Evolutionary conservation across 2,113 vertebrate species (phyloP), one percentile per base, ranked within the genome.

Genomic region (Microcebus murinus): DNA sequence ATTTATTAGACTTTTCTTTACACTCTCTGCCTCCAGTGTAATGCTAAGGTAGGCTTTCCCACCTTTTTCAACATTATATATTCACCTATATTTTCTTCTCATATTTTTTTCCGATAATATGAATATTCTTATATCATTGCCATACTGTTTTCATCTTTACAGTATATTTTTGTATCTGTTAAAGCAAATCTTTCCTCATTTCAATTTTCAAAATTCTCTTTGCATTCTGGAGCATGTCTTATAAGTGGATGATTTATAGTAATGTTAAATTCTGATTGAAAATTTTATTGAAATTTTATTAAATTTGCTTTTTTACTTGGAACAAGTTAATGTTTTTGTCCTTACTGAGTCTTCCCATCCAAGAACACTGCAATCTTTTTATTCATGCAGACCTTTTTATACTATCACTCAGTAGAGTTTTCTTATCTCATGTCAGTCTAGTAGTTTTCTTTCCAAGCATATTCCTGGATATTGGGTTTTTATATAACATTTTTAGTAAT

Each of bases 261-360:
- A 76, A 76, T 42, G 31, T 8, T 81, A 86, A 2, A 1, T 84
- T 81, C 31, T 57, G 55, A 80, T 34, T 45, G 29, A 85, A 61
- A 42, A n/a, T 67, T 80, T 81, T 59, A 90, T 15, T 36, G 74
- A 94, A 50, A 94, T 83, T 83, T 83, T 74, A 74, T 88, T 65
- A 42, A 84, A 17, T 82, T 65, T 65, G n/a, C 48, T 80, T 67
- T 73, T 81, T 94, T 36, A 34, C 25, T 84, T 84, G 50, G 73
- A 63, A 73, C 70, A 90, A 27, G 36, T 82, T 68, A 27, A 42
- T 90, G 27, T 74, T 59, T 63, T 80, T 59, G 79, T 89, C 42
- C 57, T 65, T 73, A 73, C 81, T 73, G 68, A 80, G 55, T 31
- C 55, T 92, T 79, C 21, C 31, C 79, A n/a, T 29, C 14, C 31